Evolutionary conservation across 2,113 vertebrate genomes (phyloP), one percentile per base, ranked within the genome.

Genomic region (Pollimyrus isidori): DNA sequence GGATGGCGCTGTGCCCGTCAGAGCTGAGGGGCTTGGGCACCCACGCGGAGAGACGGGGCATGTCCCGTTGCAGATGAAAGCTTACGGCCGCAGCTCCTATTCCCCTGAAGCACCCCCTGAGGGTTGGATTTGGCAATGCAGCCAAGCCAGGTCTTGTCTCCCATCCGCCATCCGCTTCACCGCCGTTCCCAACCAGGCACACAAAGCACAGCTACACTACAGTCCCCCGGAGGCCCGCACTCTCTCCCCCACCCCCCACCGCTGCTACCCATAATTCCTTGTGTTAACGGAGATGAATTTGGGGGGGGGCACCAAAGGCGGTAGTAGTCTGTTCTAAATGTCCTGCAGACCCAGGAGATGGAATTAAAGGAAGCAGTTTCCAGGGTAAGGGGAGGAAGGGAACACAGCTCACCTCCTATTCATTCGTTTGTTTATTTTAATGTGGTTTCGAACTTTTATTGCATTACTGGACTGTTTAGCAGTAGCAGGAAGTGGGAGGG

Each of bases 251-350:
- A 4, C 35, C 30, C 42, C 19, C 23, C 73, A 4, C 65, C 23
- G 35, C 58, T 30, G 30, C 26, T 5, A 23, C 56, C 58, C 35
- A 30, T 13, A 56, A 6, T 30, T 45, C 35, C 53, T 0, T 4
- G 23, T 49, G 23, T n/a, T 49, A 19, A 49, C 4, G 3, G 30
- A 56, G 87, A 90, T 89, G 82, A 87, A 91, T 90, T 35, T 89
- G 89, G 88, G 89, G 91, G 87, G 89, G 92, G 91, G 90, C 65
- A 1, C 15, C 42, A 35, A 7, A 42, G 82, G 65, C 92, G 92
- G 92, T 94, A 94, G 95, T 93, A 93, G 92, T 90, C 91, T 91
- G 92, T 93, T 92, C 91, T 92, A 93, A 93, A 93, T 94, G 92
- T 91, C 93, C 93, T 92, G 91, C 91, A 83, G 90, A 91, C 89